Percentiles rank a stretch among this genome's conserved stretches.
phyloP scores from a whole-genome alignment of 2,113 vertebrate species.

The Archocentrus centrarchus region DNA sequence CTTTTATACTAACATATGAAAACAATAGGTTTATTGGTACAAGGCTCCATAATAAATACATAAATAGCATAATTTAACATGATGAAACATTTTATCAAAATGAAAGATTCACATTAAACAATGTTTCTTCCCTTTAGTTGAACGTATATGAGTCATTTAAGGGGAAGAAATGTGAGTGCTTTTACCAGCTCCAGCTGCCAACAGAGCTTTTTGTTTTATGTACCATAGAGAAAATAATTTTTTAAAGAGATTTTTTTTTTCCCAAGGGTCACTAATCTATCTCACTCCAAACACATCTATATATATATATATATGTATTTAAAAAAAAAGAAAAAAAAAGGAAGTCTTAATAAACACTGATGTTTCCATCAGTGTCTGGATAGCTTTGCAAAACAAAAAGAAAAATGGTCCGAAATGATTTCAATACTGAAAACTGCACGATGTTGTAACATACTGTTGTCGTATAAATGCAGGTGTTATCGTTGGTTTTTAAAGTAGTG shows the following conservation, averaged over 20 bases:
- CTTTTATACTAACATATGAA: slow-evolving; percentile 36
- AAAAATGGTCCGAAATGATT: slow-evolving; percentile 55
- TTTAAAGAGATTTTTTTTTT: slow-evolving; percentile 32
- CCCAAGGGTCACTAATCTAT: slow-evolving; percentile 46
- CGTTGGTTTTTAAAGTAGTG: slow-evolving; percentile 34
- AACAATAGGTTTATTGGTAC: slow-evolving; percentile 58
- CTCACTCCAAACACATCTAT: slow-evolving; percentile 45
- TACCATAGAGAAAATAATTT: slow-evolving; percentile 11
- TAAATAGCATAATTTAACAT: slow-evolving; percentile 79
- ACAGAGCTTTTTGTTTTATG: slow-evolving; percentile 37
- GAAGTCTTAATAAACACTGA: slow-evolving; percentile 32
- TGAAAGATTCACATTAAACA: slow-evolving; percentile 65
- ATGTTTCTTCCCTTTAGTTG: slow-evolving; percentile 43
- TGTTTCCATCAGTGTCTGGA: slow-evolving; percentile 43
- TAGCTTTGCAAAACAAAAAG: slow-evolving; percentile 54
- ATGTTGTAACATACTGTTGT: slow-evolving; percentile 17
- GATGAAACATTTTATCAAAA: slow-evolving; percentile 61
- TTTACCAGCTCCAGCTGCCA: slow-evolving; percentile 46
- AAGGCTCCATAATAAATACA: slow-evolving; percentile 78
- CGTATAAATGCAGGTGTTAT: slow-evolving; percentile 19
- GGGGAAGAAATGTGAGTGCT: slow-evolving; percentile 52
- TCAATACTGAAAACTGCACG: slow-evolving; percentile 58
- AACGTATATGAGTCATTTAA: slow-evolving; percentile 51
- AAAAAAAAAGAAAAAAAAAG: slow-evolving; percentile 21
- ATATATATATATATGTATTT: not conserved